Evolutionary conservation across 2,113 vertebrate species (phyloP), one percentile per base, ranked within the genome.

Genomic region (Perca flavescens): DNA sequence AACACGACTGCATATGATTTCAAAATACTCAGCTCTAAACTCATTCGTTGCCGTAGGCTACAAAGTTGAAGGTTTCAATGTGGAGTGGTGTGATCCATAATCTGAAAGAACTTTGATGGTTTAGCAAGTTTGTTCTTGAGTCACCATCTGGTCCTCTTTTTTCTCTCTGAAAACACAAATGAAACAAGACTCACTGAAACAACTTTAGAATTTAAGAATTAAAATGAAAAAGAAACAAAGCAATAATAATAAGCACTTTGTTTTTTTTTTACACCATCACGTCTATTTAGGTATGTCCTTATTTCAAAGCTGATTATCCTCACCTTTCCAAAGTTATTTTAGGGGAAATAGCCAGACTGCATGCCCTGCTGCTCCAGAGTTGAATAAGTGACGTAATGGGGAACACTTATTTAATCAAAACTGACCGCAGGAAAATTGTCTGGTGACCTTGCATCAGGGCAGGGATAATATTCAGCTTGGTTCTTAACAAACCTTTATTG

Each of bases 131-230:
- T 81, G 74, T 21, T 81, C 75, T 74, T 69, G 88, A 66, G 21
- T 70, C 70, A 70, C 74, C 64, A 28, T 86, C 84, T 74, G 72
- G 1, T 86, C 78, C 7, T 16, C 31, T 25, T 66, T 75, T 47
- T 28, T 73, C 47, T 77, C 53, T 8, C 92, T 93, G 86, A 58
- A 93, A 91, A 89, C 7, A 83, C 25, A 86, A 70, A 82, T 1
- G 3, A 66, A 83, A 77, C 1, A 68, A 14, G 12, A 73, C 40
- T 68, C 46, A 70, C 8, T 73, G 3, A 81, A 22, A 63, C 4
- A 28, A 50, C 50, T 34, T 36, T n/a, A 8, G 12, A 74, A 52
- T 53, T 52, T 15, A 36, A 40, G 4, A 71, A 1, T 62, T 22
- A 34, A 19, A 60, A 34, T 17, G 0, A 25, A 11, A 64, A 74